A percentile compares a stretch with the other conserved stretches of the same genome.
These are phyloP conservation scores for Pithys albifrons DNA, from an alignment of 2,113 vertebrate genomes.

Conservation along the genomic window DNA sequence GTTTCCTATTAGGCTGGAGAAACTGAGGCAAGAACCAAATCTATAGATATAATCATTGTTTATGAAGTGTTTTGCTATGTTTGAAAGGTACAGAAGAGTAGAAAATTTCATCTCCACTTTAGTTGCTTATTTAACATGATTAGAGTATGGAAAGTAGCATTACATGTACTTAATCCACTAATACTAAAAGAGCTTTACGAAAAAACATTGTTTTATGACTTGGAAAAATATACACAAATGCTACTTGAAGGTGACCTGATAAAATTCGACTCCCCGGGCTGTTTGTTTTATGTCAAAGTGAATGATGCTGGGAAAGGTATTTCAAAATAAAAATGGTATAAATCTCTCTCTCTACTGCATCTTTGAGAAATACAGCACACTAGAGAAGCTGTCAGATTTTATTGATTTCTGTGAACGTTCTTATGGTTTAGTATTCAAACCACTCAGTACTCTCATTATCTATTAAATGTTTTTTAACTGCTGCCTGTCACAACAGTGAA, in stretches of 20 bases:
- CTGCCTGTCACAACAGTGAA: neutral
- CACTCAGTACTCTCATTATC: conserved; percentile 23
- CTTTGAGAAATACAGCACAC: neutral
- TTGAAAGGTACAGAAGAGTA: neutral
- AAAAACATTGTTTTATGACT: neutral
- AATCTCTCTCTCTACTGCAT: neutral
- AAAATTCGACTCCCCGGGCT: neutral
- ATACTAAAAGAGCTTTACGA: neutral
- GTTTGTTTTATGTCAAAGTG: neutral
- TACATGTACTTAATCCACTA: neutral
- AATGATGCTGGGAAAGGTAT: neutral
- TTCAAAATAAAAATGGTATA: neutral
- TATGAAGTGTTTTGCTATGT: neutral
- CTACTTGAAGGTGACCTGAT: neutral
- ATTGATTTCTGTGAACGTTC: neutral
- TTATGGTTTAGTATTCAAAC: neutral
- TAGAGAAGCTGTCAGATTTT: neutral
- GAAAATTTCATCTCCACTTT: neutral
- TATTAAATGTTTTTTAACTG: conserved; percentile 16
- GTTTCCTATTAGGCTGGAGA: neutral
- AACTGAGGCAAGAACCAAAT: neutral
- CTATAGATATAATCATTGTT: neutral
- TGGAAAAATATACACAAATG: neutral
- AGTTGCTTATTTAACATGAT: neutral
- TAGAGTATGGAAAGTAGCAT: neutral